These are phyloP conservation scores for Diabrotica virgifera DNA, from an alignment of 1,140 invertebrate species.

Conservation along the genomic window DNA sequence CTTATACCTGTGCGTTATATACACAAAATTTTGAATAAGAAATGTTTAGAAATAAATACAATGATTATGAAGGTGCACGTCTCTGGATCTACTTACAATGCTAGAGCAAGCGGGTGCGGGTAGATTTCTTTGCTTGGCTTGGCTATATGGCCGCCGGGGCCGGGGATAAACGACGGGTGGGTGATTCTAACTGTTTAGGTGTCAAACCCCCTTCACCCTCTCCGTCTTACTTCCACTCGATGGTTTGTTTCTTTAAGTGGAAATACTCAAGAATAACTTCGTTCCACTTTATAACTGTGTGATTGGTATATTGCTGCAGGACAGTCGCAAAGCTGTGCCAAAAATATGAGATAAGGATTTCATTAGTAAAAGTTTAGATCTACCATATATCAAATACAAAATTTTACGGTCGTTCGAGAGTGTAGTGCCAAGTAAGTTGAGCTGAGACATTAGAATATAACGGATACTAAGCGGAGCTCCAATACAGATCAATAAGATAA, in stretches of 20 bases:
- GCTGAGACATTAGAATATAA: too few species aligned
- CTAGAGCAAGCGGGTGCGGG: neutral
- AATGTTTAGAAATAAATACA: too few species aligned
- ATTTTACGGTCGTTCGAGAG: too few species aligned
- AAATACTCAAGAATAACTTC: conserved; percentile 1
- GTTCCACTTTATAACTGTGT: neutral
- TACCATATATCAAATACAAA: too few species aligned
- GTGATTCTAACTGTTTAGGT: neutral
- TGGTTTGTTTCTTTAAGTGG: conserved; percentile 2
- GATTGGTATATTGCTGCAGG: neutral
- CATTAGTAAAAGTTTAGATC: too few species aligned
- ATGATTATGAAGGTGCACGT: too few species aligned
- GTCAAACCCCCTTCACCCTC: neutral
- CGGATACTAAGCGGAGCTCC: too few species aligned
- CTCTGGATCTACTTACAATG: neutral
- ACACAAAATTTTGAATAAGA: too few species aligned
- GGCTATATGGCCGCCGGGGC: neutral
- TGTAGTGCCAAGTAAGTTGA: too few species aligned
- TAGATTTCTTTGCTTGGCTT: neutral
- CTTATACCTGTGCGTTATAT: too few species aligned
- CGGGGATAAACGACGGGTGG: neutral
- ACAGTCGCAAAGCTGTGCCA: neutral
- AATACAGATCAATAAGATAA: too few species aligned
- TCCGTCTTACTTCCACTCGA: neutral
- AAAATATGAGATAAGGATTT: neutral